Percentiles rank a stretch among this genome's conserved stretches.
phyloP scores from a whole-genome alignment of 2,888 invertebrate genomes.

The Rhagonycha lutea region DNA sequence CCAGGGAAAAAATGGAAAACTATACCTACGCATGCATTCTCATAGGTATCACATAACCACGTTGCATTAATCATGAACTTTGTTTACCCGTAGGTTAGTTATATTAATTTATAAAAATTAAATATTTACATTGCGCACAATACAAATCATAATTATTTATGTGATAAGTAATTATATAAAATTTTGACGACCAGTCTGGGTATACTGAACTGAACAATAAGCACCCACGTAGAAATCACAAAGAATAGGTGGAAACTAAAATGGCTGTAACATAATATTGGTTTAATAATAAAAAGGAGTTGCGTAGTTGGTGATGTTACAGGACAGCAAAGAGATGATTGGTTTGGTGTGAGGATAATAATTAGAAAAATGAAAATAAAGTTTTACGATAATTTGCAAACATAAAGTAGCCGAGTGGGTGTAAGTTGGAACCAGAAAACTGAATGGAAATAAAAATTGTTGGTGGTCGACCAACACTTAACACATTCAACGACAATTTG shows the following conservation, averaged over 20 bases:
- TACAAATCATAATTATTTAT: background rate
- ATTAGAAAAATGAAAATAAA: background rate
- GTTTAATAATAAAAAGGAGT: background rate
- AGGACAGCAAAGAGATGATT: background rate
- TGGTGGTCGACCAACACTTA: conserved; percentile 28
- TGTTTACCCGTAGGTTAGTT: background rate
- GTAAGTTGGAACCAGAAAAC: conserved; percentile 10
- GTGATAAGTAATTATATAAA: background rate
- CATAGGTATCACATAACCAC: background rate
- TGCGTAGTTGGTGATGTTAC: background rate
- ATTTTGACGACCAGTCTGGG: background rate
- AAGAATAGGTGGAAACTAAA: conserved; percentile 26
- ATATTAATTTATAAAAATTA: background rate
- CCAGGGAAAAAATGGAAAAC: background rate
- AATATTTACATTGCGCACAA: background rate
- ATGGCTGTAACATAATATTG: conserved; percentile 14
- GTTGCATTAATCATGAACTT: background rate
- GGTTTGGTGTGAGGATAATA: background rate
- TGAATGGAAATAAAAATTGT: conserved; percentile 3
- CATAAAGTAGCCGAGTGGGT: conserved; percentile 25
- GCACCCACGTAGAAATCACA: conserved; percentile 16
- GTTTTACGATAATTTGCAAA: conserved; percentile 1
- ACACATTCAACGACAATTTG: conserved; percentile 35
- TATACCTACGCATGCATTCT: background rate
- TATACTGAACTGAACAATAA: conserved; percentile 5